A percentile compares a stretch with the other conserved stretches of the same genome.
Evolutionary conservation across 2,888 invertebrate genomes (phyloP).

Genomic region (Caradrina clavipalpis): DNA sequence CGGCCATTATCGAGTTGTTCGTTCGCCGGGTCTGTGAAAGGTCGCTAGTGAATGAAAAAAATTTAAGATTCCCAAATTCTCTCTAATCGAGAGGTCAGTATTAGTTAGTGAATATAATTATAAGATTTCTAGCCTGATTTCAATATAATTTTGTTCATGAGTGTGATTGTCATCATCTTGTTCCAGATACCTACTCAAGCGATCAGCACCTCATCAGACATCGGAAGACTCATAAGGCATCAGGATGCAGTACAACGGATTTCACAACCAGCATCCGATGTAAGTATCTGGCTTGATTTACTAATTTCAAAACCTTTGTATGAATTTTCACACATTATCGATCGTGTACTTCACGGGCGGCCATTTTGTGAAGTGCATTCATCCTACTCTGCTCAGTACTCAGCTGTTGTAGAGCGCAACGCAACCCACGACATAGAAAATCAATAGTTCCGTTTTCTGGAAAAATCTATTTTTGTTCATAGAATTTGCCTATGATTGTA

Average conservation of each 20-base stretch:
- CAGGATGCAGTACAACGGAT: conserved; percentile 90
- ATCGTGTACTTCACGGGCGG: conserved; percentile 73
- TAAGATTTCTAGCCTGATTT: conserved; percentile 19
- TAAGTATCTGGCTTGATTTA: conserved; percentile 71
- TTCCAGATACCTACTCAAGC: conserved; percentile 86
- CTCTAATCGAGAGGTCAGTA: conserved; percentile 88
- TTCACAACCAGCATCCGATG: conserved; percentile 89
- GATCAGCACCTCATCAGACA: conserved; percentile 79
- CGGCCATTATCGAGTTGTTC: conserved; percentile 92
- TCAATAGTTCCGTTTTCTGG: conserved; percentile 57
- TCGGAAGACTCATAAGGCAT: conserved; percentile 68
- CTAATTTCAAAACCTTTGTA: conserved; percentile 20
- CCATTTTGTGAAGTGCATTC: conserved; percentile 89
- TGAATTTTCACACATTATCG: conserved; percentile 47
- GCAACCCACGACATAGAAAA: conserved; percentile 67
- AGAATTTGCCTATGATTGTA: not conserved
- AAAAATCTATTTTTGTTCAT: conserved; percentile 10
- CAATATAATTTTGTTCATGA: conserved; percentile 13
- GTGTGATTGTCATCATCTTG: conserved; percentile 62
- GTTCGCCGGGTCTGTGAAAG: conserved; percentile 90
- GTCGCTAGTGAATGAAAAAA: conserved; percentile 83
- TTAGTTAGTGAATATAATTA: conserved; percentile 34
- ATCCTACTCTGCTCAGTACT: conserved; percentile 64
- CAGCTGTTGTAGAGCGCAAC: conserved; percentile 79
- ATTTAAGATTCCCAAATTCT: conserved; percentile 82